Conservation (phyloP, 2,888 invertebrate species). For the Aproaerema taeniolella region DNA sequence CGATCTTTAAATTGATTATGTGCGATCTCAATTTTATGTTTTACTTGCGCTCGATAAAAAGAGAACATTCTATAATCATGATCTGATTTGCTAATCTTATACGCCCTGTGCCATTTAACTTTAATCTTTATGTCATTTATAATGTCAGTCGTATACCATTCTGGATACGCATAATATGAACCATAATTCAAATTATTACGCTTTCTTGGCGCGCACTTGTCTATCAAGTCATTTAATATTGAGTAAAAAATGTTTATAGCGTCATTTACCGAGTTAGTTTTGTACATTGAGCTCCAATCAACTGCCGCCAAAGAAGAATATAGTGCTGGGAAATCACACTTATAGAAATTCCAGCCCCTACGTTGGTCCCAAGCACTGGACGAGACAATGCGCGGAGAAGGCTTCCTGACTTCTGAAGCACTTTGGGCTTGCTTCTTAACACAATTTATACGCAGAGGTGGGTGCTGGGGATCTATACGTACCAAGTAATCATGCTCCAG, state of each 20-base stretch:
- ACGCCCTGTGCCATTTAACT: slow-evolving; percentile 10
- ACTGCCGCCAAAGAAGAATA: slow-evolving; percentile 9
- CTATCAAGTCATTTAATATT: background rate
- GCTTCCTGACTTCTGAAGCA: background rate
- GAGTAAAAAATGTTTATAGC: slow-evolving; percentile 1
- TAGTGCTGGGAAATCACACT: slow-evolving; percentile 15
- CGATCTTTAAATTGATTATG: no score
- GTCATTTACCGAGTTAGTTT: slow-evolving; percentile 3
- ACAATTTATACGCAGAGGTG: background rate
- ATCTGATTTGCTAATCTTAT: slow-evolving; percentile 7
- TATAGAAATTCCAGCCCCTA: slow-evolving; percentile 20
- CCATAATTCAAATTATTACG: background rate
- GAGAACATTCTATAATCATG: slow-evolving; percentile 15
- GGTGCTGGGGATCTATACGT: background rate
- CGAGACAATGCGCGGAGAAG: background rate
- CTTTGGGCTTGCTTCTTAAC: no score
- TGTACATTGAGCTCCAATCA: slow-evolving; percentile 17
- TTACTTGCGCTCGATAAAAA: slow-evolving; percentile 11
- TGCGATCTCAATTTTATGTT: background rate
- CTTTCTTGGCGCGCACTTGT: background rate
- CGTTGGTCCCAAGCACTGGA: background rate
- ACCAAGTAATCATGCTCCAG: background rate
- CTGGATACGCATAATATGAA: background rate
- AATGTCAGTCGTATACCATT: slow-evolving; percentile 19
- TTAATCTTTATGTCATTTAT: slow-evolving; percentile 14